phyloP scores from a whole-genome alignment of 2,888 invertebrate genomes.

The Scaeva pyrastri region DNA sequence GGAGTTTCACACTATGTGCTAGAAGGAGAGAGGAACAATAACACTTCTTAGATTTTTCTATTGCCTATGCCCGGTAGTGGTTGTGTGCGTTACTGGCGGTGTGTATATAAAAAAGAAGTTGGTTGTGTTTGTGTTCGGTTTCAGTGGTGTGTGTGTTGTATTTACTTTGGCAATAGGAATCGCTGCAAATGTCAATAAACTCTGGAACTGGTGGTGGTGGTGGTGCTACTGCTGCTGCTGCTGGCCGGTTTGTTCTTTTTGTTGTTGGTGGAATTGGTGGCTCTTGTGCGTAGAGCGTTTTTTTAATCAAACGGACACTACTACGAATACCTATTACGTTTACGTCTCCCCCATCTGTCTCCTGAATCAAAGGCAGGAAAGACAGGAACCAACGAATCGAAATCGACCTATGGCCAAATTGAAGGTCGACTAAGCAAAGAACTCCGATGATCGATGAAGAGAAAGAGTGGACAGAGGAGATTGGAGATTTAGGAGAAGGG shows the following conservation, averaged over 20 bases:
- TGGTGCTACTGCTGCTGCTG: constrained; percentile 44
- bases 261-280: constrained; percentile 56
- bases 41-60: constrained; percentile 65
- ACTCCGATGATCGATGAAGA: not conserved
- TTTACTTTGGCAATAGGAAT: constrained; percentile 75
- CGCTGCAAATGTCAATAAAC: constrained; percentile 75
- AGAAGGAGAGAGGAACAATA: constrained; percentile 71
- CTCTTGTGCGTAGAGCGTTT: constrained; percentile 62
- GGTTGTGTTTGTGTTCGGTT: constrained; percentile 47
- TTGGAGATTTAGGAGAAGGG: not conserved
- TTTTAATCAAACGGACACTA: constrained; percentile 56
- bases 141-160: constrained; percentile 50
- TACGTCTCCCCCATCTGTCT: not conserved
- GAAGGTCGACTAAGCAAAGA: constrained; percentile 52
- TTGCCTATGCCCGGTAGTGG: constrained; percentile 33
- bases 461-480: not conserved
- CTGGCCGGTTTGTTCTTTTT: constrained; percentile 41
- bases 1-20: constrained; percentile 33
- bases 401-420: constrained; percentile 38
- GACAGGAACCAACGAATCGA: constrained; percentile 18
- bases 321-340: not conserved
- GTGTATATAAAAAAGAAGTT: constrained; percentile 28
- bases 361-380: constrained; percentile 44
- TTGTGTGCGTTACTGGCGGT: constrained; percentile 18
- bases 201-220: constrained; percentile 44